phyloP scores from a whole-genome alignment of 2,113 vertebrate species.

The Boleophthalmus pectinirostris region DNA sequence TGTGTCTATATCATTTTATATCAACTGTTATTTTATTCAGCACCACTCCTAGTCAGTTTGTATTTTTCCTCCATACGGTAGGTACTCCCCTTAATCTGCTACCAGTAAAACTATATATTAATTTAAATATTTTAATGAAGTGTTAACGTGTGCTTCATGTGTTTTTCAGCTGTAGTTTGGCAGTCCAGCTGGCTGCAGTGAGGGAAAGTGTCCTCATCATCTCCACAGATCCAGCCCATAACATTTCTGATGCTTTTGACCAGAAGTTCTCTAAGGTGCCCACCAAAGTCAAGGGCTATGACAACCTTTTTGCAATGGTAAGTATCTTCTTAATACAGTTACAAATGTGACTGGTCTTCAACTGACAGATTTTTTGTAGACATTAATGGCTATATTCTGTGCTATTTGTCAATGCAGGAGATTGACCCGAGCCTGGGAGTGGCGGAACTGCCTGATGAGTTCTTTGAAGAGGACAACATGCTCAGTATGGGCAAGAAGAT shows the following conservation, averaged over 20 bases:
- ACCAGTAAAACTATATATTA: no score
- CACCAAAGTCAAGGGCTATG: constrained; percentile 94
- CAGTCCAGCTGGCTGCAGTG: constrained; percentile 91
- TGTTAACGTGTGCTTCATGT: neutral
- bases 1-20: no score
- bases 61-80: no score
- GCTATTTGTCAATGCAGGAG: constrained; percentile 74
- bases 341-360: neutral
- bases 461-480: constrained; percentile 97
- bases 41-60: no score
- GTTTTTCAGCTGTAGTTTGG: constrained; percentile 86
- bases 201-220: constrained; percentile 97
- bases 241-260: constrained; percentile 96
- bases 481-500: constrained; percentile 98
- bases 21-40: no score
- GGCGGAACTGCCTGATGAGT: constrained; percentile 92
- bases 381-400: neutral
- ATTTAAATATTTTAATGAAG: no score
- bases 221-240: constrained; percentile 95
- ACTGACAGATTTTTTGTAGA: neutral
- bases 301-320: constrained; percentile 97
- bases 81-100: no score
- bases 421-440: constrained; percentile 95
- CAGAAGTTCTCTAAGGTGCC: constrained; percentile 98
- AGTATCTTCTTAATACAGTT: constrained; percentile 40